These are phyloP conservation scores for Drosophila sp. DNA, from an alignment of 1,140 invertebrate species.

Conservation along the genomic window DNA sequence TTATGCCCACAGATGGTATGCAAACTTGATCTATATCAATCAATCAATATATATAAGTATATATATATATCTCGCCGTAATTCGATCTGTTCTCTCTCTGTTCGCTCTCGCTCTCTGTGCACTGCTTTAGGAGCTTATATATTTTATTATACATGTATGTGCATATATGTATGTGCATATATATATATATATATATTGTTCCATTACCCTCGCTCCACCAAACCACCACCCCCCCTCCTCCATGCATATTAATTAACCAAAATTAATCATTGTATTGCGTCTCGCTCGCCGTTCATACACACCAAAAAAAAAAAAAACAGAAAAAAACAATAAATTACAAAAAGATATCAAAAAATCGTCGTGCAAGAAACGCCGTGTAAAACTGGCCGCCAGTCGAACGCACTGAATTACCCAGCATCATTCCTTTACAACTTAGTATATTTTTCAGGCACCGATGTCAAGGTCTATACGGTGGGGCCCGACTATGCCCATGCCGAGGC, in stretches of 20 bases:
- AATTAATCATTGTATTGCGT: slow-evolving; percentile 54
- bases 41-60: not conserved
- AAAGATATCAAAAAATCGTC: slow-evolving; percentile 6
- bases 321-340: slow-evolving; percentile 1
- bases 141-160: not conserved
- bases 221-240: not conserved
- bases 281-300: slow-evolving; percentile 52
- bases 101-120: not conserved
- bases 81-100: not conserved
- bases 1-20: slow-evolving; percentile 99
- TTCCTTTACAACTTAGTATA: slow-evolving; percentile 83
- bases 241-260: not conserved
- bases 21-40: slow-evolving; percentile 43
- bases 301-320: slow-evolving; percentile 3
- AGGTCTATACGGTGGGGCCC: slow-evolving; percentile 90
- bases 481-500: slow-evolving; percentile 99
- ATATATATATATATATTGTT: not conserved
- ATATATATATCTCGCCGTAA: not conserved
- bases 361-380: slow-evolving; percentile 27
- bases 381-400: slow-evolving; percentile 76
- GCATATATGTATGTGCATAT: not conserved
- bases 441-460: slow-evolving; percentile 86
- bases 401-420: slow-evolving; percentile 82
- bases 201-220: not conserved
- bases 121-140: slow-evolving; percentile 3